phyloP scores from a whole-genome alignment of 2,888 invertebrate genomes.

The Meteorus cinctellus region DNA sequence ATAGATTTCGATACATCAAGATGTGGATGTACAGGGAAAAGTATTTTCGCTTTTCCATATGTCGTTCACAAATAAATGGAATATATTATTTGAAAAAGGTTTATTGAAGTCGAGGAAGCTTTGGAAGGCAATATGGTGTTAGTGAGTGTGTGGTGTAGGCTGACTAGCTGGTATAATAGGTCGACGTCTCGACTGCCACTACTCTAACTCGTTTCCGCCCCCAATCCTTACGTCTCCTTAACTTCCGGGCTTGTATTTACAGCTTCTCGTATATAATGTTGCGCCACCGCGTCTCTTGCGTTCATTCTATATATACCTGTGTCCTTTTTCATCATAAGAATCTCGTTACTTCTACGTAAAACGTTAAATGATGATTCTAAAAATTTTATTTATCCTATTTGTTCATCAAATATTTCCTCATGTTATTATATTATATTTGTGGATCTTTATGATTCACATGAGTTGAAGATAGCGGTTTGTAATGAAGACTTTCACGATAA shows the following conservation, averaged over 20 bases:
- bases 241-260: conserved; percentile 32
- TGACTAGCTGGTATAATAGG: background rate
- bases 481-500: conserved; percentile 40
- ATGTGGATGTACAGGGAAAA: too few relatives aligned
- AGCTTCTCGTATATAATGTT: background rate
- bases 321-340: background rate
- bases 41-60: background rate
- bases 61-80: conserved; percentile 2
- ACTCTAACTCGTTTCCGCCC: conserved; percentile 32
- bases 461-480: conserved; percentile 42
- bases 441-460: background rate
- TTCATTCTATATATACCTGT: background rate
- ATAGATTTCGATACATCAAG: too few relatives aligned
- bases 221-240: conserved; percentile 4
- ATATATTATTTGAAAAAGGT: background rate
- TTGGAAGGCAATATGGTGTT: background rate
- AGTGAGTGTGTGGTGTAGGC: background rate
- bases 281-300: background rate
- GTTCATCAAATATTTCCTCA: conserved; percentile 3
- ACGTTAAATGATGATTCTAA: background rate
- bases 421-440: background rate
- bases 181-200: conserved; percentile 12
- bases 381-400: background rate
- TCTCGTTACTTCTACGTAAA: background rate
- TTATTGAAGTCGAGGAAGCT: conserved; percentile 14